Evolutionary conservation across 2,888 invertebrate species (phyloP), one percentile per base, ranked within the genome.

Genomic region (Rotaria macrura): DNA sequence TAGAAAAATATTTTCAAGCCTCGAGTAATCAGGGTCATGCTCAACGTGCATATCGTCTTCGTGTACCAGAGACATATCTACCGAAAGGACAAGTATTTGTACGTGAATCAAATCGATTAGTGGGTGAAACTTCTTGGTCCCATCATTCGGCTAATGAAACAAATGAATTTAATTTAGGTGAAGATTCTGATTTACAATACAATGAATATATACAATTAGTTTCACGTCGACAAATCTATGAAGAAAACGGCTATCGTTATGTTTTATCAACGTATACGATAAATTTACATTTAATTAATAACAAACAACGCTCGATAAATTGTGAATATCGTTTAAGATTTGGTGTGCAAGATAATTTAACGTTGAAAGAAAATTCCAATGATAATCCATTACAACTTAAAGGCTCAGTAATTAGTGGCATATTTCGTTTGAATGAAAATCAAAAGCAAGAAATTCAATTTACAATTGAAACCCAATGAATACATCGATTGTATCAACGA

Each of bases 181-280:
- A 79, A 79, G 79, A 79, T 79, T 43, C 79, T 43, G 79, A 79
- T 79, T n/a, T 79, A 43, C 40, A 43, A 43, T 79, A 43, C 12
- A 20, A 10, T 25, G 79, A 79, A 43, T 20, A 40, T 25, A 20
- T 79, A 25, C 40, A 43, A 43, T 79, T 79, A 79, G 25, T 10
- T n/a, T 43, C 43, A n/a, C 43, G 79, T 43, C 40, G 43, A 14
- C 40, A 43, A 43, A 25, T 43, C 25, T 43, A 79, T 79, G 79
- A 43, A 43, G 43, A 23, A 4, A 79, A 43, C 43, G 79, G 79
- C 43, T 79, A n/a, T 79, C 43, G 40, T n/a, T 79, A n/a, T 79
- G 14, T 43, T 7, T n/a, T 43, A 25, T 43, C 79, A n/a, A 79
- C 79, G 25, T 79, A 79, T 43, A n/a, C 40, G n/a, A 79, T 79